Base-by-base conservation (phyloP, 1,140 invertebrate genomes). In the Ectropis grisescens region DNA sequence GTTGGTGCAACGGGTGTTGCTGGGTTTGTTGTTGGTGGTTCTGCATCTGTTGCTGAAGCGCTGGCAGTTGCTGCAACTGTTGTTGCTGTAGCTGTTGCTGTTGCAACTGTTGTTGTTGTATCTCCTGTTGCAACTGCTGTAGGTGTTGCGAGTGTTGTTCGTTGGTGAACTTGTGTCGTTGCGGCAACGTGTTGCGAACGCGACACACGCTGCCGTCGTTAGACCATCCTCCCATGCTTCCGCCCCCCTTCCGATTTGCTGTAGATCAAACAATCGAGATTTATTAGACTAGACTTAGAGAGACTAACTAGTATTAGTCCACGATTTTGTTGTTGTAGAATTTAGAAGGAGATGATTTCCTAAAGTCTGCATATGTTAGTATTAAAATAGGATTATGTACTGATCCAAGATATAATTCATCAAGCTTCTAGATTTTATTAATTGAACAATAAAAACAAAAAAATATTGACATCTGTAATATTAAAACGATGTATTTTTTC, bases 151-250 rank as follows among this genome's bases (percentile, higher is more conserved):
- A 58, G 33, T 67, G 69, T n/a, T 67, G 66, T 10, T 75, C 72
- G 29, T 80, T 80, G 34, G 75, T 78, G 45, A 75, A 74, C 58
- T 80, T 80, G 47, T 69, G 68, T 10, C 70, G 47, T 19, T 69
- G 75, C 13, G 71, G 68, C 37, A 80, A 32, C 0, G 71, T 55
- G 50, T 80, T 80, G 15, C 70, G 60, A 3, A 80, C 71, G 12
- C 75, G 71, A 33, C 70, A 75, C 13, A 75, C 47, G 42, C 72
- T 78, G 11, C 66, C 70, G 2, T 80, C 74, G 40, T 69, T 72
- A 0, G 71, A 78, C 75, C 75, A 80, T 0, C 60, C 74, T 1
- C 74, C 71, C 47, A 71, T 44, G 33, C 70, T 79, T 9, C 67
- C 68, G 5, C 68, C 68, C 22, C n/a, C 67, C 69, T 39, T 76